phyloP scores from a whole-genome alignment of 2,888 invertebrate species.

The Drosophila prolongata region DNA sequence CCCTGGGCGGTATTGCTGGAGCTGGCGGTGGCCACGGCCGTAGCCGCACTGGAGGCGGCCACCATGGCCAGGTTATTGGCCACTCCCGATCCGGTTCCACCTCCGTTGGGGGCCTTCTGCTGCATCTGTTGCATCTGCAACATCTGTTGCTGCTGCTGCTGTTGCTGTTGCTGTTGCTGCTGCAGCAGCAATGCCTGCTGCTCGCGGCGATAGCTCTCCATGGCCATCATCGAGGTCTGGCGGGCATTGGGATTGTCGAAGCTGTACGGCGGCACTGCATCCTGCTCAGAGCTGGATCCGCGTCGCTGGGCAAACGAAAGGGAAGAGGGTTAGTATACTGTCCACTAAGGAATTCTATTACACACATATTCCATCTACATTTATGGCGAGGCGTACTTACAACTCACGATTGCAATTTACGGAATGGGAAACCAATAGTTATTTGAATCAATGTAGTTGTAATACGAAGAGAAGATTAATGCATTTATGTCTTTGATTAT shows the following conservation, averaged over 20 bases:
- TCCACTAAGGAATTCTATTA: fast-evolving
- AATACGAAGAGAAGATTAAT: neutral
- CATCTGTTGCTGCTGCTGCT: conserved; percentile 60
- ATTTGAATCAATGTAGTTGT: conserved; percentile 14
- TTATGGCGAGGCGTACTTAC: conserved; percentile 28
- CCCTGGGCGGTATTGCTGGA: conserved; percentile 21
- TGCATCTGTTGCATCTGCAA: conserved; percentile 57
- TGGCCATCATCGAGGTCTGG: conserved; percentile 84
- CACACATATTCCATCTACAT: conserved; percentile 2
- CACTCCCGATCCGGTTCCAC: conserved; percentile 39
- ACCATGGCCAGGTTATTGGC: conserved; percentile 69
- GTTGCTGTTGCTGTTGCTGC: conserved; percentile 66
- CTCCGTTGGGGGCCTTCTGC: conserved; percentile 37
- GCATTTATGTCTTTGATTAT: too few relatives aligned
- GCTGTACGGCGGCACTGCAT: conserved; percentile 84
- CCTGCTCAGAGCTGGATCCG: conserved; percentile 82
- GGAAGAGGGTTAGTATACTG: neutral
- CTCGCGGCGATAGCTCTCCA: conserved; percentile 82
- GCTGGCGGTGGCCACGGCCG: conserved; percentile 66
- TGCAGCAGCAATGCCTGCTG: conserved; percentile 74
- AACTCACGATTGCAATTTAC: conserved; percentile 17
- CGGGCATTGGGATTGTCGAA: conserved; percentile 82
- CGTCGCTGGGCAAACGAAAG: conserved; percentile 65
- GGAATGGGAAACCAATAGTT: conserved; percentile 4
- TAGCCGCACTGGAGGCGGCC: conserved; percentile 69